Evolutionary conservation across 1,140 invertebrate genomes (phyloP).

Genomic region (Pseudomyrmex cubaensis): DNA sequence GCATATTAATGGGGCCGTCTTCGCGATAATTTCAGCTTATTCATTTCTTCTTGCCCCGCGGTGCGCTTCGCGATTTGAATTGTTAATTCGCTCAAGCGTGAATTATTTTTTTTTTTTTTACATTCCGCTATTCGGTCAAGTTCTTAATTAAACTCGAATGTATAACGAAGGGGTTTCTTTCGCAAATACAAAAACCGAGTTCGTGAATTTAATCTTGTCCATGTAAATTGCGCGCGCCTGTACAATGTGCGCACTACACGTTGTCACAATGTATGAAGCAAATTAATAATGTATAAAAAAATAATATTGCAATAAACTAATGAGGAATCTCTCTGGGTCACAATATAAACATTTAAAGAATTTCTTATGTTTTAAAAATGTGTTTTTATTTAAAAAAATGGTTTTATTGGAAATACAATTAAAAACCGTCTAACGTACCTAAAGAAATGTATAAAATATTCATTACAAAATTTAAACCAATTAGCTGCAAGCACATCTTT

Average conservation of each 20-base stretch:
- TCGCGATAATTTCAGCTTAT: slow-evolving; percentile 19
- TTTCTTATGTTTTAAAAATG: too few relatives aligned
- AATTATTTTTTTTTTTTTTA: slow-evolving; percentile 19
- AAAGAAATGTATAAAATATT: background rate
- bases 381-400: too few relatives aligned
- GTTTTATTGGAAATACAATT: too few relatives aligned
- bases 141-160: slow-evolving; percentile 35
- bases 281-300: too few relatives aligned
- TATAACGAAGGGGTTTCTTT: slow-evolving; percentile 7
- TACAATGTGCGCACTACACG: too few relatives aligned
- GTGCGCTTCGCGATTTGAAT: slow-evolving; percentile 22
- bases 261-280: too few relatives aligned
- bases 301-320: too few relatives aligned
- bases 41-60: background rate
- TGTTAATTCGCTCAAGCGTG: slow-evolving; percentile 14
- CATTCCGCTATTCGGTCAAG: background rate
- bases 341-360: too few relatives aligned
- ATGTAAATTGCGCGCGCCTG: too few relatives aligned
- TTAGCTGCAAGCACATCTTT: background rate
- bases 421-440: too few relatives aligned
- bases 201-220: background rate
- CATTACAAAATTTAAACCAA: slow-evolving; percentile 3
- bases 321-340: too few relatives aligned
- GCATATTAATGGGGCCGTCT: slow-evolving; percentile 13
- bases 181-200: background rate